Evolutionary conservation across 2,888 invertebrate species (phyloP).

Genomic region (Dilophus febrilis): DNA sequence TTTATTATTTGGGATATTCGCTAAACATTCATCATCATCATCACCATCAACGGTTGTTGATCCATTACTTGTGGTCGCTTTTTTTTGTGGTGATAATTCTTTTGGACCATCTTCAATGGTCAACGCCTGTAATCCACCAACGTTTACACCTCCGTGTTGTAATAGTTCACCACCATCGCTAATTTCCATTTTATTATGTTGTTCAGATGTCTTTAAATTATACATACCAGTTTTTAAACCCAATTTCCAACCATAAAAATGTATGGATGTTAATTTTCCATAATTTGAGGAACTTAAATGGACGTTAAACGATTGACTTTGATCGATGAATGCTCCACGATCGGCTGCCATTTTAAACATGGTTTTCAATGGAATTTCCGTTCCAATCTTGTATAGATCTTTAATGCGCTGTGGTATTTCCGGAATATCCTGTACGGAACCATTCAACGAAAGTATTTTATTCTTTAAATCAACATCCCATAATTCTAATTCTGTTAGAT

Average conservation of each 20-base stretch:
- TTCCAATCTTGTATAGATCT: conserved; percentile 85
- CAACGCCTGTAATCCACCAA: too few relatives aligned
- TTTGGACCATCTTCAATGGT: too few relatives aligned
- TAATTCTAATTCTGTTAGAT: conserved; percentile 74
- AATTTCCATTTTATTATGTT: too few relatives aligned
- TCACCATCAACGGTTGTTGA: too few relatives aligned
- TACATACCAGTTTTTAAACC: conserved; percentile 99
- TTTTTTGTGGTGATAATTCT: too few relatives aligned
- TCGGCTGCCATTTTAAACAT: conserved; percentile 95
- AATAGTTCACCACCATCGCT: too few relatives aligned
- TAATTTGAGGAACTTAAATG: conserved; percentile 91
- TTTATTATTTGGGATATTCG: too few relatives aligned
- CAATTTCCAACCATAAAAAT: conserved; percentile 93
- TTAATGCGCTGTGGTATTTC: conserved; percentile 71
- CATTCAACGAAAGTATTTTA: conserved; percentile 74
- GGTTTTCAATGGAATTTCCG: conserved; percentile 90
- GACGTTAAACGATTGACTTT: conserved; percentile 94
- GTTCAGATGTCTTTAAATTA: conserved; percentile 65
- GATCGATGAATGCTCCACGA: conserved; percentile 95
- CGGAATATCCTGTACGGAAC: conserved; percentile 81
- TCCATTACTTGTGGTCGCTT: too few relatives aligned
- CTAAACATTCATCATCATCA: too few relatives aligned
- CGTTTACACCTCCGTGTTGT: too few relatives aligned
- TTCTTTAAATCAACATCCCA: conserved; percentile 97
- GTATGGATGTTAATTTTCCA: conserved; percentile 91